Evolutionary conservation across 2,113 vertebrate species (phyloP), one percentile per base, ranked within the genome.

Genomic region (Cynopterus brachyotis): DNA sequence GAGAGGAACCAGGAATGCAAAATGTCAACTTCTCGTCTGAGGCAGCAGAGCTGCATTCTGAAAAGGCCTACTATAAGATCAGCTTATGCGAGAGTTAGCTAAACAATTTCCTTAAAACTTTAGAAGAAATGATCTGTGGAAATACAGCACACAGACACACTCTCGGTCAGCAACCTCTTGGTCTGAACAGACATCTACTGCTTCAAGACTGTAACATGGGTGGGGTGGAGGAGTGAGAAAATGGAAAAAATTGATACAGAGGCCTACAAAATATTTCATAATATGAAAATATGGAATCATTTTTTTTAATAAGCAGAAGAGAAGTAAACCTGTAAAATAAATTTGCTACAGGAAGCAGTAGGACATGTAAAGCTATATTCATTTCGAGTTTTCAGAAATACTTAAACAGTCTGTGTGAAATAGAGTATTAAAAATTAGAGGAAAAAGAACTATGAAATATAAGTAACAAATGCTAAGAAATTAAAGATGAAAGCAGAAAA

Each of bases 351-450:
- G 35, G 20, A 55, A 73, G 45, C 4, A 94, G 42, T 5, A 47
- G 1, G 9, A 16, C 10, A 47, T 55, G 6, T 47, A 40, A 81
- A 32, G 76, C n/a, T 76, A 78, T n/a, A 55, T 57, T 80, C 24
- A 55, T 9, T 93, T 80, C 45, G 7, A 73, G 32, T 80, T 88
- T 81, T 66, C 37, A 60, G 7, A 93, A 80, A 85, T 45, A 89
- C 59, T 70, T 45, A 78, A 22, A 80, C 26, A 60, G 9, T 40
- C 28, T 26, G 12, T 8, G 19, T 55, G 30, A 80, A 95, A 80
- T 73, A 45, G 91, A 50, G 6, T 50, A 89, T 22, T 40, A 70
- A 91, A 47, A 83, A 37, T 86, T 78, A 66, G 35, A 82, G 40
- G 1, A 79, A 93, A 73, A 79, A 75, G 12, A 95, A 78, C 8